Percentiles rank a stretch among this genome's conserved stretches.
Conservation (phyloP, 2,888 invertebrate genomes). For the Augochlorella aurata region DNA sequence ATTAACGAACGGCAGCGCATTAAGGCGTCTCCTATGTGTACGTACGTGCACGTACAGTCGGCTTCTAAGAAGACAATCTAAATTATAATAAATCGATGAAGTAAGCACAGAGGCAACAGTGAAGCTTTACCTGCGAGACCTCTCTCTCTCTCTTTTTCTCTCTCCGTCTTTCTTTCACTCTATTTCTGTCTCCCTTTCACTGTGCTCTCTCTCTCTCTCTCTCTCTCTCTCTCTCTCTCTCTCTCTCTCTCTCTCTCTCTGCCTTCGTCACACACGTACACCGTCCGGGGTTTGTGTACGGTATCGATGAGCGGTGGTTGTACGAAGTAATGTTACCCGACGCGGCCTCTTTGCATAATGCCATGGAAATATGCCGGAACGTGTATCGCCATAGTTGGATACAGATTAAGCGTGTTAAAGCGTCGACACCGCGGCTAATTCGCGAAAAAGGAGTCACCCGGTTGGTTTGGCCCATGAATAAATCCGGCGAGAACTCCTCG, state of each 20-base stretch:
- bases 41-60: conserved; percentile 63
- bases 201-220: background rate
- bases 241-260: background rate
- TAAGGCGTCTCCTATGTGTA: conserved; percentile 60
- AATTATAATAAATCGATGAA: conserved; percentile 80
- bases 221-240: background rate
- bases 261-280: background rate
- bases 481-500: conserved; percentile 52
- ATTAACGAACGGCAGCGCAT: conserved; percentile 75
- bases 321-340: conserved; percentile 73
- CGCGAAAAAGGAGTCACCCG: conserved; percentile 66
- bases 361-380: conserved; percentile 80
- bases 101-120: conserved; percentile 61
- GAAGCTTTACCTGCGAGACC: conserved; percentile 67
- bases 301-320: conserved; percentile 56
- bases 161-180: background rate
- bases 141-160: background rate
- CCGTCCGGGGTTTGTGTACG: conserved; percentile 9
- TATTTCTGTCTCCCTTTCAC: no score
- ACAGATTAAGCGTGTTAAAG: conserved; percentile 79
- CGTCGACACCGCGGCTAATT: conserved; percentile 71
- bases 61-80: conserved; percentile 76
- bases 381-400: conserved; percentile 79
- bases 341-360: conserved; percentile 79
- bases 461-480: conserved; percentile 64